These are phyloP conservation scores for Neopipo cinnamomea DNA, from an alignment of 2,113 vertebrate species.

Conservation along the genomic window DNA sequence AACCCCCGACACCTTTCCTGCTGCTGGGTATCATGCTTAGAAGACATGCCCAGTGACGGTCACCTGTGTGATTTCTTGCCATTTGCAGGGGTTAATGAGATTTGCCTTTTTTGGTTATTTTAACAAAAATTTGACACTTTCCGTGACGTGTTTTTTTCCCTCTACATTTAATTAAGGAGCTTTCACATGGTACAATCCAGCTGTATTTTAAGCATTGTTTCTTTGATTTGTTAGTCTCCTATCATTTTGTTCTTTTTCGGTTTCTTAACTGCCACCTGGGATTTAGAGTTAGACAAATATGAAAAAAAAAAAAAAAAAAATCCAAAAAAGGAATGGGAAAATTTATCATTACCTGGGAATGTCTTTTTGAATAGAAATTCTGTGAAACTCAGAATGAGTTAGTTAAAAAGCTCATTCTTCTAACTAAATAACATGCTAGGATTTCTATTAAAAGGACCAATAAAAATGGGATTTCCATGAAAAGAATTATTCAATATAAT, in stretches of 20 bases:
- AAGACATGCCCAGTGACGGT: background rate
- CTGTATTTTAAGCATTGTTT: background rate
- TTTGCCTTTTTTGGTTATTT: background rate
- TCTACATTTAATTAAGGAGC: background rate
- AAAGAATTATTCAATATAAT: background rate
- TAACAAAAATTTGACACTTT: background rate
- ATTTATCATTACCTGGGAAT: background rate
- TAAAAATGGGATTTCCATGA: background rate
- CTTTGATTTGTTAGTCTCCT: background rate
- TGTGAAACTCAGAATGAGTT: background rate
- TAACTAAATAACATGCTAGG: background rate
- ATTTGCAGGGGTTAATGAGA: background rate
- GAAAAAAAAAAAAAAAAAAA: background rate
- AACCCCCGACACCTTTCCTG: accelerated
- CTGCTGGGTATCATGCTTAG: background rate
- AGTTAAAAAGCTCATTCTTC: background rate
- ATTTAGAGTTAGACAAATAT: background rate
- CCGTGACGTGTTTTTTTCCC: accelerated
- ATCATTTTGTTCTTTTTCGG: background rate
- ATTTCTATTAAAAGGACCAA: background rate
- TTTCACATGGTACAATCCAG: background rate
- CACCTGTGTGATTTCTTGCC: background rate
- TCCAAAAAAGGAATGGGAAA: background rate
- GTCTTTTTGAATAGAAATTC: background rate
- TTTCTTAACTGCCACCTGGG: background rate